Conservation (phyloP, 2,113 vertebrate species). For the Oreochromis aureus region DNA sequence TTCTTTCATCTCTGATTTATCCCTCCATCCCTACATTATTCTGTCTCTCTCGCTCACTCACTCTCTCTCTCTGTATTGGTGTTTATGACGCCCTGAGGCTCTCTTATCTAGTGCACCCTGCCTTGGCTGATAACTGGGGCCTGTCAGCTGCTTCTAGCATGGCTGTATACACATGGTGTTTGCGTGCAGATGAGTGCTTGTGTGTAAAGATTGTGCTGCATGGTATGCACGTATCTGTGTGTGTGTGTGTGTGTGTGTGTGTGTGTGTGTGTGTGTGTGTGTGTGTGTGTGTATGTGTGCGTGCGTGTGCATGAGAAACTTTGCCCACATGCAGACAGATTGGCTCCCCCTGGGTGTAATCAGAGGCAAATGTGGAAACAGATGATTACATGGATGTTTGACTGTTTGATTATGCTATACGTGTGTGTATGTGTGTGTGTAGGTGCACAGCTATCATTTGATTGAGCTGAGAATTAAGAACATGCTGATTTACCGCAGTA, state of each 20-base stretch:
- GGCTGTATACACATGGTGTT: background rate
- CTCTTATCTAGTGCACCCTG: slow-evolving; percentile 44
- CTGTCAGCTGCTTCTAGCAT: slow-evolving; percentile 31
- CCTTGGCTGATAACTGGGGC: slow-evolving; percentile 47
- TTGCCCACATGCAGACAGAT: background rate
- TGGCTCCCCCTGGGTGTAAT: slow-evolving; percentile 18
- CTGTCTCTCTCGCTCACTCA: background rate
- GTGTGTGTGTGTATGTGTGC: background rate
- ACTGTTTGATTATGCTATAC: background rate
- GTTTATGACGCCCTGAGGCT: slow-evolving; percentile 52
- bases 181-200: background rate
- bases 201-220: background rate
- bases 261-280: no score
- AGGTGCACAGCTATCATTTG: background rate
- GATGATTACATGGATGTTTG: slow-evolving; percentile 29
- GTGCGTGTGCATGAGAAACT: background rate
- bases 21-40: background rate
- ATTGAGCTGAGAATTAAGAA: background rate
- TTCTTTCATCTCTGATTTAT: slow-evolving; percentile 53
- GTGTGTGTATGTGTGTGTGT: background rate
- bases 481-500: background rate
- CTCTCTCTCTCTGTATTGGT: background rate
- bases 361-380: slow-evolving; percentile 14
- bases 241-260: background rate
- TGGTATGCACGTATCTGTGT: background rate